Evolutionary conservation across 2,888 invertebrate genomes (phyloP).

Genomic region (Lottia gigantea): DNA sequence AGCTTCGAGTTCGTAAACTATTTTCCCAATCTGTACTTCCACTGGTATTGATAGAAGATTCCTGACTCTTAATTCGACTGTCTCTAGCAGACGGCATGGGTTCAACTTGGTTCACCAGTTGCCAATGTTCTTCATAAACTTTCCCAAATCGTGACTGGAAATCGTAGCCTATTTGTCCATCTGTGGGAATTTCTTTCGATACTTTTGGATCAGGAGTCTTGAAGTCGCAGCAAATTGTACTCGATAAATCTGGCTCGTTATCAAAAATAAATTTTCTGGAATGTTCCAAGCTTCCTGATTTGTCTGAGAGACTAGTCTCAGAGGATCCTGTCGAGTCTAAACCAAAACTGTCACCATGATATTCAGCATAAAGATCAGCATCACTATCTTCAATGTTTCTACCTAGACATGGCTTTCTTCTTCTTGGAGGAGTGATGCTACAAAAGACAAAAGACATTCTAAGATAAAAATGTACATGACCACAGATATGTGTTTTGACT

Average conservation of each 20-base stretch:
- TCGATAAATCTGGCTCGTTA: slow-evolving; percentile 53
- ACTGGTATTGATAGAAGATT: not conserved
- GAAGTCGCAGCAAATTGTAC: slow-evolving; percentile 62
- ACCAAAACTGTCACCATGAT: slow-evolving; percentile 46
- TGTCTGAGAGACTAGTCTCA: slow-evolving; percentile 22
- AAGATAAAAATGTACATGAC: too few relatives aligned
- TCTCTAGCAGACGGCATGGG: not conserved
- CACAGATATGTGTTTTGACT: too few relatives aligned
- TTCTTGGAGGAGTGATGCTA: slow-evolving; percentile 51
- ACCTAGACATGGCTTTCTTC: slow-evolving; percentile 52
- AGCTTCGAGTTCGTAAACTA: slow-evolving; percentile 41
- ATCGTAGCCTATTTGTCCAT: slow-evolving; percentile 37
- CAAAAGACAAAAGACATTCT: slow-evolving; percentile 18
- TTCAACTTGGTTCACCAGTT: slow-evolving; percentile 22
- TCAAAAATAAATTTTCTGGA: slow-evolving; percentile 28
- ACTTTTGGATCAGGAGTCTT: slow-evolving; percentile 23
- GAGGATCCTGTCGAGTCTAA: slow-evolving; percentile 30
- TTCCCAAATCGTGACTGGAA: slow-evolving; percentile 52
- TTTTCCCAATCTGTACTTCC: not conserved
- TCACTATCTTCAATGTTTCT: slow-evolving; percentile 62
- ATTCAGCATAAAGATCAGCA: slow-evolving; percentile 60
- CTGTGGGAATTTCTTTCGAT: slow-evolving; percentile 1
- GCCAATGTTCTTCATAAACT: slow-evolving; percentile 51
- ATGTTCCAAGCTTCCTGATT: slow-evolving; percentile 9
- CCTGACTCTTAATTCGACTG: not conserved